Conservation (phyloP, 1,140 invertebrate genomes). For the Conopomorpha cramerella region DNA sequence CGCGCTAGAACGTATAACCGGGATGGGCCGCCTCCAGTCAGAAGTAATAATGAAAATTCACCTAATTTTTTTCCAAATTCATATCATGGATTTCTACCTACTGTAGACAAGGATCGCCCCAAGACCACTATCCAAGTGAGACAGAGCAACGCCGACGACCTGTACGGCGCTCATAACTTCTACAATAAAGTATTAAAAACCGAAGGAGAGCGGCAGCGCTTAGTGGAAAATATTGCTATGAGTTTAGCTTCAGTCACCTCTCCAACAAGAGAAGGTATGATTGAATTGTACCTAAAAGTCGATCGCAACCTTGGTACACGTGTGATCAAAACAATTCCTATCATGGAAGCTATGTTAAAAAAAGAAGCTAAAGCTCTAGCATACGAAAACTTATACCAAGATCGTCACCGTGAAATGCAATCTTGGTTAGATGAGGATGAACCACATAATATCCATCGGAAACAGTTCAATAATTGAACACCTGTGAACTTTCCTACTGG, state of each 20-base stretch:
- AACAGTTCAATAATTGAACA: too few relatives aligned
- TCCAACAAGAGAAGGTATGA: too few relatives aligned
- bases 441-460: too few relatives aligned
- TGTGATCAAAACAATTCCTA: too few relatives aligned
- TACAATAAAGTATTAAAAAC: constrained; percentile 19
- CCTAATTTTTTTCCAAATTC: not conserved
- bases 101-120: constrained; percentile 19
- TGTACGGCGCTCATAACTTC: constrained; percentile 20
- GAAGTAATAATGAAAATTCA: not conserved
- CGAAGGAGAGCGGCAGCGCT: constrained; percentile 17
- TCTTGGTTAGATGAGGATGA: too few relatives aligned
- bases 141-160: constrained; percentile 22
- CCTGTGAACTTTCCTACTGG: too few relatives aligned
- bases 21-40: not conserved
- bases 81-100: constrained; percentile 75
- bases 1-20: not conserved
- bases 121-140: constrained; percentile 13
- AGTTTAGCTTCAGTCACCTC: constrained; percentile 8
- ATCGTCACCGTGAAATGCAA: too few relatives aligned
- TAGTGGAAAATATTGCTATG: constrained; percentile 16
- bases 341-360: too few relatives aligned
- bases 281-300: too few relatives aligned
- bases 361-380: too few relatives aligned
- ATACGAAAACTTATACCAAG: too few relatives aligned
- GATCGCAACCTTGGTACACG: too few relatives aligned